Base-by-base conservation (phyloP, 2,113 vertebrate species). In the Siniperca chuatsi region DNA sequence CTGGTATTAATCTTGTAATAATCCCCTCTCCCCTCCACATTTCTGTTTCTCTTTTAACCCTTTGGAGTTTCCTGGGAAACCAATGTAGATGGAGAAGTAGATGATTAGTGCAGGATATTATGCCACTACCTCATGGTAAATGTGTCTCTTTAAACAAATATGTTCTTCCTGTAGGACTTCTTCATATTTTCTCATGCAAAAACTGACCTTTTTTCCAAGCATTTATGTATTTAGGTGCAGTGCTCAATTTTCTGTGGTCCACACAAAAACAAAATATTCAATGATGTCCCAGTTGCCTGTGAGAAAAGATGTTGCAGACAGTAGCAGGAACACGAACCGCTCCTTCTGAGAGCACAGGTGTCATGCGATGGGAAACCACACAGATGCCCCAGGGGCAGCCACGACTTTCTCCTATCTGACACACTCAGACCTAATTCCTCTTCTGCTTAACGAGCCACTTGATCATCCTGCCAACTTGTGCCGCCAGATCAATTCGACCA, bases 371-470 rank as follows among this genome's bases (percentile, higher is more conserved):
- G 81, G 76, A 89, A 87, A 78, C 69, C 78, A 60, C 67, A 46
- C 42, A 13, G 72, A 66, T 67, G 75, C 79, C 86, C 62, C 5
- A 3, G 66, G 82, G 87, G 72, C 54, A 68, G 71, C 75, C 50
- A 16, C 7, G 46, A 87, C 86, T 91, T 87, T 83, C 81, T 79
- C 75, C 75, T 84, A 57, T 93, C 88, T 90, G 85, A 91, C 87
- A 79, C 81, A 73, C 74, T 87, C 84, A 83, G 70, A 88, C 87
- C 89, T 89, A 90, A 92, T 91, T 92, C 83, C 64, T 92, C 86
- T 83, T 79, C 84, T 86, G 85, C 84, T 60, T 94, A 94, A 95
- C 88, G 89, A 95, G 92, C 92, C 94, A 92, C 89, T 95, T 93
- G 91, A 94, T 95, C 92, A 94, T 92, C 79, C 83, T 90, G 93